These are phyloP conservation scores for Holotrichia oblita DNA, from an alignment of 1,140 invertebrate genomes.

Conservation along the genomic window DNA sequence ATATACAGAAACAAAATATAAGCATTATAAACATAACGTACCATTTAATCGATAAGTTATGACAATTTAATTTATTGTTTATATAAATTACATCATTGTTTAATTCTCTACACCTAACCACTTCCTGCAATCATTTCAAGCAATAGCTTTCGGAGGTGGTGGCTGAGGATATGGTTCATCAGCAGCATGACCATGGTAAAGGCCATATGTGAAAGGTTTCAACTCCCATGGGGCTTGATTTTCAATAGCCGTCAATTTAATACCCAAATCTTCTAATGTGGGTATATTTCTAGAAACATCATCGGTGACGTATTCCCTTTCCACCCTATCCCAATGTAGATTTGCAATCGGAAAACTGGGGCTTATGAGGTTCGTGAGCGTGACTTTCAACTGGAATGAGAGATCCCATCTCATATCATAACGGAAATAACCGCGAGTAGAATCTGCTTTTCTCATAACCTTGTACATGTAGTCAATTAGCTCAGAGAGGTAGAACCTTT, in stretches of 20 bases:
- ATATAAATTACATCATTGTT: neutral
- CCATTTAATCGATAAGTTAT: neutral
- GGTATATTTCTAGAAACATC: conserved; percentile 70
- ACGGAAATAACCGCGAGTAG: conserved; percentile 68
- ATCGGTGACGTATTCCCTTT: conserved; percentile 83
- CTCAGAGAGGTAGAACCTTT: conserved; percentile 80
- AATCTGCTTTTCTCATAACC: conserved; percentile 75
- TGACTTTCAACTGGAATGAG: conserved; percentile 72
- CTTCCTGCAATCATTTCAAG: conserved; percentile 45
- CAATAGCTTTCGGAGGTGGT: conserved; percentile 64
- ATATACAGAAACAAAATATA: neutral
- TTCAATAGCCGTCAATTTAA: conserved; percentile 79
- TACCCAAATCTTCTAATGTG: conserved; percentile 88
- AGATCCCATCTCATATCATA: conserved; percentile 78
- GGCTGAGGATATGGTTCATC: conserved; percentile 76
- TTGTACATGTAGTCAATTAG: conserved; percentile 81
- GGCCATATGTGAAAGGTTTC: conserved; percentile 68
- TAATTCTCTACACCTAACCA: neutral
- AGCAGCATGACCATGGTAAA: conserved; percentile 78
- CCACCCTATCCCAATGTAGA: conserved; percentile 81
- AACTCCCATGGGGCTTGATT: conserved; percentile 82
- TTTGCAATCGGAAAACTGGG: conserved; percentile 72
- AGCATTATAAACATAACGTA: neutral
- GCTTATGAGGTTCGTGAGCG: conserved; percentile 68
- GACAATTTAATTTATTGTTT: conserved; percentile 13